These are phyloP conservation scores for Epinephelus awoara DNA, from an alignment of 2,797 vertebrate genomes.

Conservation along the genomic window DNA sequence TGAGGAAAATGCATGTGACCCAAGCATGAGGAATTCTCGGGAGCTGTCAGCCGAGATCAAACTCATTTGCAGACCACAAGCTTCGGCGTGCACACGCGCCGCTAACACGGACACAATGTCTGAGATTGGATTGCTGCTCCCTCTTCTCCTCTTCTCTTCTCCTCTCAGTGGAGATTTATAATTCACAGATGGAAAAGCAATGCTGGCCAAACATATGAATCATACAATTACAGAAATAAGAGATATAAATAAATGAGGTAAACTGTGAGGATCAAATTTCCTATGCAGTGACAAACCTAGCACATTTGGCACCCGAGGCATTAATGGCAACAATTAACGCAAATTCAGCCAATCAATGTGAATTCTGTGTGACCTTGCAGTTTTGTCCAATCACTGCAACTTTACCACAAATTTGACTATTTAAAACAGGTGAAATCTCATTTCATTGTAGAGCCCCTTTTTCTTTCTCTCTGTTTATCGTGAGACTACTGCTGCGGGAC, in stretches of 20 bases:
- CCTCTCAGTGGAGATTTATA: slow-evolving; percentile 22
- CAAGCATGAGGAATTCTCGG: slow-evolving; percentile 76
- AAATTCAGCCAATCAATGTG: too few relatives aligned
- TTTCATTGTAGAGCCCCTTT: too few relatives aligned
- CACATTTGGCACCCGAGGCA: too few relatives aligned
- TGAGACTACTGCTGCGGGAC: too few relatives aligned
- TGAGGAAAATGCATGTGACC: slow-evolving; percentile 80
- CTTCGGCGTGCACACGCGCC: slow-evolving; percentile 63
- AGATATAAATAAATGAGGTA: not conserved
- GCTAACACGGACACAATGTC: slow-evolving; percentile 49
- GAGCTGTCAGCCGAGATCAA: slow-evolving; percentile 83
- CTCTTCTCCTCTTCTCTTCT: slow-evolving; percentile 16
- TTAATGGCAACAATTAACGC: too few relatives aligned
- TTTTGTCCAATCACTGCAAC: too few relatives aligned
- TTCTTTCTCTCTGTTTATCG: too few relatives aligned
- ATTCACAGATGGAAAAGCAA: slow-evolving; percentile 15
- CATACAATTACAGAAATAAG: not conserved
- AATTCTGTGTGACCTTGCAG: too few relatives aligned
- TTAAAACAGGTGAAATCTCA: too few relatives aligned
- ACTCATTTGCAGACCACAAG: slow-evolving; percentile 81
- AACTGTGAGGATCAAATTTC: not conserved
- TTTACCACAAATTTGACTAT: too few relatives aligned
- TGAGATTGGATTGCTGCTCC: slow-evolving; percentile 57
- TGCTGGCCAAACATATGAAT: slow-evolving; percentile 6
- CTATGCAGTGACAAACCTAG: too few relatives aligned